Conservation (phyloP, 2,113 vertebrate genomes). For the Phalacrocorax aristotelis region DNA sequence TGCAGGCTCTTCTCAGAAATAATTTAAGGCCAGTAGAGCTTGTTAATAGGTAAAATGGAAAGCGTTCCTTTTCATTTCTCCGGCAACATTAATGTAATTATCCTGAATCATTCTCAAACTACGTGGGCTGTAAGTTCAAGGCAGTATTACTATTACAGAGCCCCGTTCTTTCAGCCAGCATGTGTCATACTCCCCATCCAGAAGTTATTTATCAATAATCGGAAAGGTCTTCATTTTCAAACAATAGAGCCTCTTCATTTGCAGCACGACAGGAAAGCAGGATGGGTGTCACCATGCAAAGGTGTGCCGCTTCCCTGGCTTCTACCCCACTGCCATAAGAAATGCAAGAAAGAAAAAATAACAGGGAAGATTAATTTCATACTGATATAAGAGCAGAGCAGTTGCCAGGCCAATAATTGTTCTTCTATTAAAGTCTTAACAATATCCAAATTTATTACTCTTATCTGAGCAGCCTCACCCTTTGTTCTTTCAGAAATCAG, state of each 20-base stretch:
- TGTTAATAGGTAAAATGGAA: conserved; percentile 69
- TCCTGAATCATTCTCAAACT: conserved; percentile 56
- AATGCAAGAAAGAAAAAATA: neutral
- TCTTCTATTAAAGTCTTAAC: conserved; percentile 60
- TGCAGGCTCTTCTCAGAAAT: conserved; percentile 52
- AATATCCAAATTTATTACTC: conserved; percentile 29
- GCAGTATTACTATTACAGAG: conserved; percentile 26
- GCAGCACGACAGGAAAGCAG: neutral
- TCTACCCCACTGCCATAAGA: neutral
- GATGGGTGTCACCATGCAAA: neutral
- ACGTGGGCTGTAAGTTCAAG: conserved; percentile 51
- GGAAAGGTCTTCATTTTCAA: conserved; percentile 17
- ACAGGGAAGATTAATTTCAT: neutral
- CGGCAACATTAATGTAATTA: conserved; percentile 57
- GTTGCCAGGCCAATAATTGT: conserved; percentile 56
- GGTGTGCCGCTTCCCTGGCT: neutral
- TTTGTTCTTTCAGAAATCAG: neutral
- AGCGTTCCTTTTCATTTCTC: conserved; percentile 69
- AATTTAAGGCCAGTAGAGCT: conserved; percentile 55
- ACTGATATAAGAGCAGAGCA: conserved; percentile 11
- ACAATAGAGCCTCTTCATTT: neutral
- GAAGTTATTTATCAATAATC: conserved; percentile 22
- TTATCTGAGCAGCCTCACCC: conserved; percentile 27
- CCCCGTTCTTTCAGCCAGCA: conserved; percentile 17
- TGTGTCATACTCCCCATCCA: conserved; percentile 7